Conservation (phyloP, 2,797 vertebrate species). For the Gila robusta region DNA sequence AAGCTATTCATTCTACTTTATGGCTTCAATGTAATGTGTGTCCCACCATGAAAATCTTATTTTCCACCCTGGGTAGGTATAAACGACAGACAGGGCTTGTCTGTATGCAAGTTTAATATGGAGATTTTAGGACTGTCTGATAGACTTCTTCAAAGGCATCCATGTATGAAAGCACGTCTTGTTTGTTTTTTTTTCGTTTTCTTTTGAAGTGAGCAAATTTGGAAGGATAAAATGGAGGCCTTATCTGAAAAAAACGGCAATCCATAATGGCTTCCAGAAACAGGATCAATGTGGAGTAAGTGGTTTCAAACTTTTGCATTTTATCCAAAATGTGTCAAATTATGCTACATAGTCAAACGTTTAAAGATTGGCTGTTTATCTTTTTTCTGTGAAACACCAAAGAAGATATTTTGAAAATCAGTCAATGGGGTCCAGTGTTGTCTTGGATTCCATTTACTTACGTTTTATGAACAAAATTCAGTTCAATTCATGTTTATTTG, state of each 20-base stretch:
- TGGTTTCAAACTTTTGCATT: neutral
- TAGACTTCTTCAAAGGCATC: conserved; percentile 73
- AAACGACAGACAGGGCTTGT: conserved; percentile 72
- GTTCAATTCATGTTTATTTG: neutral
- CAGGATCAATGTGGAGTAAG: neutral
- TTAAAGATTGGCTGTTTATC: neutral
- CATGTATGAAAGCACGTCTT: conserved; percentile 70
- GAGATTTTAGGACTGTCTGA: conserved; percentile 68
- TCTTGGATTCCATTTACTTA: neutral
- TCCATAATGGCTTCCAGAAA: neutral
- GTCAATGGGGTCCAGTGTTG: neutral
- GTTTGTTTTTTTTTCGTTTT: neutral
- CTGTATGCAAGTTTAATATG: conserved; percentile 75
- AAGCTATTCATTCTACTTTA: conserved; percentile 79
- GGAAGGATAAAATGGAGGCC: neutral
- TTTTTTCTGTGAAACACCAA: neutral
- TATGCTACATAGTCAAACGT: neutral
- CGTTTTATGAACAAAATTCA: neutral
- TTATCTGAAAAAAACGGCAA: neutral
- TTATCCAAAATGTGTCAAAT: neutral
- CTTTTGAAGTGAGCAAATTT: conserved; percentile 18
- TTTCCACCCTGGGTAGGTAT: conserved; percentile 73
- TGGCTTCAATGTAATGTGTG: conserved; percentile 68
- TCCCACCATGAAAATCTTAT: conserved; percentile 77
- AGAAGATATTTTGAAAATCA: neutral